Evolutionary conservation across 2,888 invertebrate genomes (phyloP), one percentile per base, ranked within the genome.

Genomic region (Tyria jacobaeae): DNA sequence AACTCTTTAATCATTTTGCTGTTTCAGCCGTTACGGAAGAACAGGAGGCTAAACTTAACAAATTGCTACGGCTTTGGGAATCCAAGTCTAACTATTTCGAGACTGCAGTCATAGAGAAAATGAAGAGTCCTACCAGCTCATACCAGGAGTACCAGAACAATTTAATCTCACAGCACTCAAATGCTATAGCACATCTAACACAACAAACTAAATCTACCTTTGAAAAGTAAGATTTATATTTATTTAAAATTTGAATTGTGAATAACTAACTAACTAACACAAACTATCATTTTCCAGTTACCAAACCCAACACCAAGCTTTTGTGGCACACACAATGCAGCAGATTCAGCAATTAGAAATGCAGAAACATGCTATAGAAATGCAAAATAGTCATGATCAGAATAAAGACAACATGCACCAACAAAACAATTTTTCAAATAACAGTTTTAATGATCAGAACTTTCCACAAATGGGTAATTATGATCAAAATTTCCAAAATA

Each of bases 1-100:
- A 91, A 83, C 85, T 75, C 66, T 88, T 90, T 92, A 84, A 93
- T 86, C 68, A 71, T 89, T 87, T 85, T 81, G 81, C 89, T 90
- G 94, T 95, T 90, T 91, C 94, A 95, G 96, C 96, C 75, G 97
- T 97, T 44, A 97, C 96, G 21, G 97, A 97, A 64, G 99, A 99
- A 60, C 98, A 99, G 92, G 96, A 97, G 82, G 95, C 95, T 78
- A 99, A 99, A 94, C 94, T 99, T 68, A 97, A 97, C 85, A 99
- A 99, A 95, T 94, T 99, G 76, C 95, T 99, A 68, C 97, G 97
- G 70, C 95, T 99, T 50, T 99, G 99, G 99, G 99, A 99, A 93
- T 98, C 98, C 73, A 99, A 99, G 94, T 96, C 97, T 70, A 97
- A 98, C 94, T 98, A 98, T 93, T 97, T 98, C 87, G 96, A 97